Evolutionary conservation across 2,888 invertebrate species (phyloP), one percentile per base, ranked within the genome.

Genomic region (Diadromus collaris): DNA sequence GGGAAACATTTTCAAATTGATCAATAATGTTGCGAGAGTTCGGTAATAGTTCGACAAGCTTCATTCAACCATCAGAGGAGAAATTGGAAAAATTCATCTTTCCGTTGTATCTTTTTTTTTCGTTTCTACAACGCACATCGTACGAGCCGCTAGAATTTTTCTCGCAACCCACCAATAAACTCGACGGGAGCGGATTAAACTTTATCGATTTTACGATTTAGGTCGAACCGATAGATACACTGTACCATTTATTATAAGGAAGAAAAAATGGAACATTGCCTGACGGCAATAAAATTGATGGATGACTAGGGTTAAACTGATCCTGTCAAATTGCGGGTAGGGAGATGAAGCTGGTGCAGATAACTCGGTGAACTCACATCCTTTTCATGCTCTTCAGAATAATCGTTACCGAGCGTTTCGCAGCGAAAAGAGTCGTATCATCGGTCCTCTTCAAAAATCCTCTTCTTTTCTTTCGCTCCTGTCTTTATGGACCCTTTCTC

Each of bases 1-100:
- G 61, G 63, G 63, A 79, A 75, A 68, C 71, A 41, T 46, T 78
- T 56, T 21, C 70, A 61, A 76, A 65, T 78, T 67, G 70, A 54
- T 75, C 56, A 67, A 71, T 71, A 56, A 67, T 32, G 38, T 61
- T 56, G 46, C 71, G 70, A 54, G 61, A 71, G 61, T 61, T 16
- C 61, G 24, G 3, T 48, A 1, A 32, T 51, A 41, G n/a, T 38
- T n/a, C 56, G 16, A 38, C 27, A 24, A 6, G n/a, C 51, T 21
- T 34, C 51, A 34, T 32, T 51, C 34, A 21, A 51, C 7, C 46
- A 19, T 51, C 51, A 29, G 6, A 19, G 6, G 6, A 19, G 21
- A 65, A 48, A 48, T 7, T 51, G 6, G 3, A 10, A 48, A 65
- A 32, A 16, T 29, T 16, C 27, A 24, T 29, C 13, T 27, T 29